Base-by-base conservation (phyloP, 2,888 invertebrate genomes). In the Amiota minor region DNA sequence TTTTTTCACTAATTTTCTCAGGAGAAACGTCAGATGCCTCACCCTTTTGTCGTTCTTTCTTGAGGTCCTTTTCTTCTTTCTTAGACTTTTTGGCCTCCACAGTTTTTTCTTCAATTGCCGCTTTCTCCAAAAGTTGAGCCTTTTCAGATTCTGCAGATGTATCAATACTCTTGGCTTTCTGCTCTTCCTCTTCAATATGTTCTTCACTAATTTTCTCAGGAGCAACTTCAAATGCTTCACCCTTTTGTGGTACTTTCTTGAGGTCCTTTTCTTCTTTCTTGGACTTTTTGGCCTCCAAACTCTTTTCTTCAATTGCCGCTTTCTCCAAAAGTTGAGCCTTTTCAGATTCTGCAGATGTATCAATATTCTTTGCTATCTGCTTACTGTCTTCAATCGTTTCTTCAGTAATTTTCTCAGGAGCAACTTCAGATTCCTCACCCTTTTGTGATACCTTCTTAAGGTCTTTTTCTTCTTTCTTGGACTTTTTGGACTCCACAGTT, bases 61-160 rank as follows among this genome's bases (percentile, higher is more conserved):
- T 23, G 10, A 47, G 14, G 23, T 75, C 72, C 16, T 64, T 70
- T n/a, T 74, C 68, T 35, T 77, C 76, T 56, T 72, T 16, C 56
- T 79, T 75, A 74, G 78, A 76, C 47, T 72, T 78, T 59, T 77
- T 71, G 71, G 76, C 68, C 55, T 76, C 73, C 72, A 74, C 69
- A 55, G 72, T 74, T 74, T 75, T 78, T 78, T 77, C 81, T 78
- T 76, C 81, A 10, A 75, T 74, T 75, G 73, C 50, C 74, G 78
- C 77, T 35, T 68, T 70, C 9, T 70, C 64, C 11, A n/a, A 16
- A 23, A 23, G 1, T 75, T 72, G 35, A 12, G 62, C 23, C 12
- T 70, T 77, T 76, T 81, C 77, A 72, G 68, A 9, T 47, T 70
- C 80, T 11, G 74, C 74, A 74, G 70, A 46, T 77, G 76, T 45